These are phyloP conservation scores for Mastacembelus armatus DNA, from an alignment of 2,797 vertebrate genomes.

Conservation along the genomic window DNA sequence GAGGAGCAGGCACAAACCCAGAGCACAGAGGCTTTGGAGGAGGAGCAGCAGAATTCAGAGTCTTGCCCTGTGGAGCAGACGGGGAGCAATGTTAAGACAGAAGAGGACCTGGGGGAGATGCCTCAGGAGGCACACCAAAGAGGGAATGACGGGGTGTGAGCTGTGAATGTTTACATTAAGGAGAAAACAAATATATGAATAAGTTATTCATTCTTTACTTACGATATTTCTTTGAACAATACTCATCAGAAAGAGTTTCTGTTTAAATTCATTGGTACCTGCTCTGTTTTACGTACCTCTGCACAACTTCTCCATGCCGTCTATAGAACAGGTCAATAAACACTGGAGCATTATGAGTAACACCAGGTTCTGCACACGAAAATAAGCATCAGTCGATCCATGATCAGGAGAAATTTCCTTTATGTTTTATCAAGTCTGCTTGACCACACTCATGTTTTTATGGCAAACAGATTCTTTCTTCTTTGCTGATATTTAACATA, in stretches of 20 bases:
- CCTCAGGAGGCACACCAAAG: constrained; percentile 25
- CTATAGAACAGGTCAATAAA: constrained; percentile 46
- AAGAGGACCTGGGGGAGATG: constrained; percentile 36
- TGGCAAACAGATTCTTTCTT: constrained; percentile 3
- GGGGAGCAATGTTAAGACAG: constrained; percentile 17
- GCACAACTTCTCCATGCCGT: constrained; percentile 52
- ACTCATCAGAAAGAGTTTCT: constrained; percentile 11
- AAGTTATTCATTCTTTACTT: constrained; percentile 59
- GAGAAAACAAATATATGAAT: constrained; percentile 29
- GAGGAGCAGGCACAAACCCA: constrained; percentile 38
- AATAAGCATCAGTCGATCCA: constrained; percentile 11
- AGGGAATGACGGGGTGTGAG: constrained; percentile 30
- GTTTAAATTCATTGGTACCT: no score
- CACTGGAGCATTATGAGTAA: constrained; percentile 50
- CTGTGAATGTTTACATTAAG: constrained; percentile 47
- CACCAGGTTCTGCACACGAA: constrained; percentile 34
- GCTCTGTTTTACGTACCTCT: constrained; percentile 32
- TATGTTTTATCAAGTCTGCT: constrained; percentile 7
- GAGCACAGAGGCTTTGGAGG: constrained; percentile 33
- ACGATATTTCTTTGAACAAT: constrained; percentile 28
- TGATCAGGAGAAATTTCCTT: constrained; percentile 10
- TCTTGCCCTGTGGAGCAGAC: constrained; percentile 5
- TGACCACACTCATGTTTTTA: constrained; percentile 20
- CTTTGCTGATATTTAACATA: constrained; percentile 6
- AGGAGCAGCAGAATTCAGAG: constrained; percentile 38